Evolutionary conservation across 2,888 invertebrate genomes (phyloP).

Genomic region (Folsomia candida): DNA sequence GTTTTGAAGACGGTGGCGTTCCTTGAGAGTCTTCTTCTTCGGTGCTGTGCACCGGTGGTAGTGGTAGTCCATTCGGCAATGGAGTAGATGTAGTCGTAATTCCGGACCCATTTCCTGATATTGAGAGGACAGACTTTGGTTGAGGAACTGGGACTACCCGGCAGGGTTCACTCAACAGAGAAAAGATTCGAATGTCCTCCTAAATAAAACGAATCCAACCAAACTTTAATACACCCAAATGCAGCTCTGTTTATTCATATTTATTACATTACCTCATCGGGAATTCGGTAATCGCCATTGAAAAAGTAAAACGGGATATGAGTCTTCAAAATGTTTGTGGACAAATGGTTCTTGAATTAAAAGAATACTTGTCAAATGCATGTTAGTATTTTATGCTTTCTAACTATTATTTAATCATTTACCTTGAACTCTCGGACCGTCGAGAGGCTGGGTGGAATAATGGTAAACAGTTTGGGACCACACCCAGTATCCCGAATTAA

Average conservation of each 20-base stretch:
- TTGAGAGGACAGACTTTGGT: constrained; percentile 20
- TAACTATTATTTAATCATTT: too few relatives aligned
- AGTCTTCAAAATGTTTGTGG: constrained; percentile 29
- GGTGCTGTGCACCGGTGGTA: neutral
- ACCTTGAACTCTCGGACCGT: constrained; percentile 26
- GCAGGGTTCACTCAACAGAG: constrained; percentile 29
- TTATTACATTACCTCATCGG: constrained; percentile 18
- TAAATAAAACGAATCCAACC: neutral
- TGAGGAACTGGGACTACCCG: constrained; percentile 20
- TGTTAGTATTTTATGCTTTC: too few relatives aligned
- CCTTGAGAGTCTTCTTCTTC: neutral
- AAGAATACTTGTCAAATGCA: too few relatives aligned
- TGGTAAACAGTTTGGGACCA: constrained; percentile 27
- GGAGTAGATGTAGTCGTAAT: neutral
- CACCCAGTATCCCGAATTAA: constrained; percentile 19
- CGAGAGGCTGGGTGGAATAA: constrained; percentile 21
- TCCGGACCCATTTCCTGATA: neutral
- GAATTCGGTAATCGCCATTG: constrained; percentile 31
- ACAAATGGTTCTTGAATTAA: constrained; percentile 28
- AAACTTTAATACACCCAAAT: neutral
- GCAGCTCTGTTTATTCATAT: neutral
- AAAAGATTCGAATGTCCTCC: constrained; percentile 32
- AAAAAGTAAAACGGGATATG: constrained; percentile 25
- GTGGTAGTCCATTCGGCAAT: neutral
- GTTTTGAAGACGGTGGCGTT: neutral